These are phyloP conservation scores for Apeltes quadracus DNA, from an alignment of 2,113 vertebrate species.

Conservation along the genomic window DNA sequence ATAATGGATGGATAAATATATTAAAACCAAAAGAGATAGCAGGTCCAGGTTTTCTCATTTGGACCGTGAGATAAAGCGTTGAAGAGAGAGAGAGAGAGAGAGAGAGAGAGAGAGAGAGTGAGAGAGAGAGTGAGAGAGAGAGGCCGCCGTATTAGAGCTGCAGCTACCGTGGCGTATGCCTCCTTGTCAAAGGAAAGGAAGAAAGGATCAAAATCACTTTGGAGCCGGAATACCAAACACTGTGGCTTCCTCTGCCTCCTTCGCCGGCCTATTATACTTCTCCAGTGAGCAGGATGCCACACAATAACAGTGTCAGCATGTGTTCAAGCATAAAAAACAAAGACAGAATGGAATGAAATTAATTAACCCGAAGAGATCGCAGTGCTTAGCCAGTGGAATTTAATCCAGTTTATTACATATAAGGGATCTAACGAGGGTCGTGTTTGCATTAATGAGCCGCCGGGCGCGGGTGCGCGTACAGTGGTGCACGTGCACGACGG, in stretches of 20 bases:
- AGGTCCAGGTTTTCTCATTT: slow-evolving; percentile 74
- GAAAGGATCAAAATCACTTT: slow-evolving; percentile 69
- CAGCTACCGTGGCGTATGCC: slow-evolving; percentile 57
- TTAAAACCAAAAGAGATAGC: slow-evolving; percentile 79
- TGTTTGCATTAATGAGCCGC: slow-evolving; percentile 73
- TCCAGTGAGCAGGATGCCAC: slow-evolving; percentile 69
- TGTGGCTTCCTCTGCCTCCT: slow-evolving; percentile 56
- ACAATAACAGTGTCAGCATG: slow-evolving; percentile 79
- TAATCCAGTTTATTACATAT: slow-evolving; percentile 82
- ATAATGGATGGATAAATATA: slow-evolving; percentile 81
- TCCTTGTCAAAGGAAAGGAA: slow-evolving; percentile 57
- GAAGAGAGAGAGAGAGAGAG: slow-evolving; percentile 43
- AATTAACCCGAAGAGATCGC: slow-evolving; percentile 82
- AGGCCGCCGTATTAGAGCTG: slow-evolving; percentile 66
- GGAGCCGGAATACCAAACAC: slow-evolving; percentile 67
- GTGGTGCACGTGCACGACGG: slow-evolving; percentile 1
- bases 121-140: too few species aligned
- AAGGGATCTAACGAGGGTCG: slow-evolving; percentile 73
- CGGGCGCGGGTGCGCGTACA: slow-evolving; percentile 14
- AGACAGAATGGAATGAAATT: slow-evolving; percentile 78
- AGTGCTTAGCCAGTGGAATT: slow-evolving; percentile 78
- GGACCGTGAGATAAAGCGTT: slow-evolving; percentile 73
- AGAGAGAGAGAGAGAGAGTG: too few species aligned
- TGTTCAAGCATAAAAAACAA: slow-evolving; percentile 79
- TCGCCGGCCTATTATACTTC: slow-evolving; percentile 68